Conservation (phyloP, 2,113 vertebrate species). For the Sander vitreus region DNA sequence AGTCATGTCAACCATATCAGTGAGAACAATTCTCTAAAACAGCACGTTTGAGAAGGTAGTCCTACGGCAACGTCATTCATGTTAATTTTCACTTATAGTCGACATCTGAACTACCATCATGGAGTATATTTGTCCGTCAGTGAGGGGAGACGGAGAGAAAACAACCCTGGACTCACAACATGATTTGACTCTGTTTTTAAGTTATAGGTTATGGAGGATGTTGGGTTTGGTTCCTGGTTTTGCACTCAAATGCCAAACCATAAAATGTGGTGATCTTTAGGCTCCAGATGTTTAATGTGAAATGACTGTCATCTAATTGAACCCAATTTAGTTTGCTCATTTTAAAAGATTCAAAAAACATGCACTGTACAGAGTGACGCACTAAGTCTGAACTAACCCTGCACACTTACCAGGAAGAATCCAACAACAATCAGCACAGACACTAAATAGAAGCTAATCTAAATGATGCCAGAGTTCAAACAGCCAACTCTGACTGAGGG, state of each 20-base stretch:
- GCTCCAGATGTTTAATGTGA: slow-evolving; percentile 25
- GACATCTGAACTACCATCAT: neutral
- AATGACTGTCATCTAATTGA: slow-evolving; percentile 28
- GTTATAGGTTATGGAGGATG: slow-evolving; percentile 2
- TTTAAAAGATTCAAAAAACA: neutral
- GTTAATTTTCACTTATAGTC: neutral
- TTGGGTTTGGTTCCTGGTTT: slow-evolving; percentile 26
- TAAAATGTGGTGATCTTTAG: slow-evolving; percentile 24
- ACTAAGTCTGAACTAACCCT: neutral
- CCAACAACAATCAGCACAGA: neutral
- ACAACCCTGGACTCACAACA: neutral
- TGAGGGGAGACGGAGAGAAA: neutral
- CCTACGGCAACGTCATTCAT: neutral
- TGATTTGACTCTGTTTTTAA: neutral
- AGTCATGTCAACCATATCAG: neutral
- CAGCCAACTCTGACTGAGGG: slow-evolving; percentile 8
- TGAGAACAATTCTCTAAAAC: neutral
- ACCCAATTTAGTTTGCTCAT: slow-evolving; percentile 4
- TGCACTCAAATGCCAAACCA: slow-evolving; percentile 20
- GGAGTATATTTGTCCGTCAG: neutral
- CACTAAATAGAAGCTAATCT: neutral
- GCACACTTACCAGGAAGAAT: neutral
- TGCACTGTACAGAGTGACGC: neutral
- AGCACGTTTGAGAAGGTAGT: neutral
- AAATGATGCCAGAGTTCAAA: neutral